phyloP scores from a whole-genome alignment of 2,113 vertebrate species.

The Nothobranchius kuhntae region DNA sequence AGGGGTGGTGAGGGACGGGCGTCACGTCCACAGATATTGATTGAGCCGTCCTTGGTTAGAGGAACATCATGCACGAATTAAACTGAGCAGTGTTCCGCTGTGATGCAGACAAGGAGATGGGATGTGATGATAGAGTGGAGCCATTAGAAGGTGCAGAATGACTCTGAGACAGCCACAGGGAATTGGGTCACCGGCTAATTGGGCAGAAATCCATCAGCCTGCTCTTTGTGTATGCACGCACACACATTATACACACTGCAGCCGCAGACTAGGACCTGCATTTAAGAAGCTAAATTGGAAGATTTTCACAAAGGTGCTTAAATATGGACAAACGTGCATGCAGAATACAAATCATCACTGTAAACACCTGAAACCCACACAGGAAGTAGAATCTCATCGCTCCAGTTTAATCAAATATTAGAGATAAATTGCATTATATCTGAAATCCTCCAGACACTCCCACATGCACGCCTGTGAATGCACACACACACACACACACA shows the following conservation, averaged over 20 bases:
- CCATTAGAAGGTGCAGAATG: constrained; percentile 59
- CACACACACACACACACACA: constrained; percentile 1
- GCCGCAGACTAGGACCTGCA: constrained; percentile 4
- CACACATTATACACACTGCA: constrained; percentile 3
- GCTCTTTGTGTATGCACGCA: constrained; percentile 11
- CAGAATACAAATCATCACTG: background rate
- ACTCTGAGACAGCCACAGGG: constrained; percentile 52
- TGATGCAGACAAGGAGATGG: constrained; percentile 61
- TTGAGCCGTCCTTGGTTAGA: constrained; percentile 50
- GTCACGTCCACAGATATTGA: constrained; percentile 45
- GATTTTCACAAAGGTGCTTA: background rate
- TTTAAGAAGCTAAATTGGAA: constrained; percentile 3
- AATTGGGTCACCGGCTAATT: constrained; percentile 76
- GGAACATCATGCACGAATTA: constrained; percentile 31
- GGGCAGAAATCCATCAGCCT: constrained; percentile 62
- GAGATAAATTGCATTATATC: constrained; percentile 33
- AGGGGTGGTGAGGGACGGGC: background rate
- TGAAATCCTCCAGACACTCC: constrained; percentile 1
- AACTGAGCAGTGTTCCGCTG: constrained; percentile 44
- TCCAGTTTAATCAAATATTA: too few relatives aligned
- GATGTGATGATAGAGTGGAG: constrained; percentile 63
- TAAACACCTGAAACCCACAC: background rate
- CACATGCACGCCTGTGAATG: background rate
- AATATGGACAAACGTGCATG: background rate
- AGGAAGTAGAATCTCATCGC: background rate